Conservation (phyloP, 2,888 invertebrate genomes). For the Megaustenia siamemsis region DNA sequence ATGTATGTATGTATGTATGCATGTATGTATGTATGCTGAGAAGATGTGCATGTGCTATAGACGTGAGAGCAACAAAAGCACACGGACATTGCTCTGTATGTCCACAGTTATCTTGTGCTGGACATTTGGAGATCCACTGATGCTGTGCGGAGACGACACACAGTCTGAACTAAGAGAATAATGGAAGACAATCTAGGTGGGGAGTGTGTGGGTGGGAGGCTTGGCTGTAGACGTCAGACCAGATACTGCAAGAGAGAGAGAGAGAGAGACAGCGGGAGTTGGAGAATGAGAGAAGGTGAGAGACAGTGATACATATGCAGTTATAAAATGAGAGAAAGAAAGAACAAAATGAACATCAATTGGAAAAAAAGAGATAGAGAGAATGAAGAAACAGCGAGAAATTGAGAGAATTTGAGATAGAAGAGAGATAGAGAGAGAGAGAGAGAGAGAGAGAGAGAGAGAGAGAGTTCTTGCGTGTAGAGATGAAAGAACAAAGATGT, state of each 20-base stretch:
- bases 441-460: neutral
- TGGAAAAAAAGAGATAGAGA: neutral
- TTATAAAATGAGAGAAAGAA: neutral
- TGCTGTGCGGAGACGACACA: too few species aligned
- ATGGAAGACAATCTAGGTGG: neutral
- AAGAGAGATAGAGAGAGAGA: neutral
- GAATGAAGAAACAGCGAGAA: neutral
- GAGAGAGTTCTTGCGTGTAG: too few species aligned
- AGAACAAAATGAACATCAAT: neutral
- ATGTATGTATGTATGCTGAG: too few species aligned
- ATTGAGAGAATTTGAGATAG: neutral
- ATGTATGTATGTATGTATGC: too few species aligned
- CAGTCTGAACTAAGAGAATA: too few species aligned
- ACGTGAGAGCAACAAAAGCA: neutral
- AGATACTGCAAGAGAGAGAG: neutral
- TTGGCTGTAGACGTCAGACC: neutral
- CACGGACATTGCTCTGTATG: neutral
- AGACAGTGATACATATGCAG: neutral
- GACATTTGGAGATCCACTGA: too few species aligned
- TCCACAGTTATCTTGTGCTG: neutral
- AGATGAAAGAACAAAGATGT: neutral
- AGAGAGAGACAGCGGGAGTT: neutral
- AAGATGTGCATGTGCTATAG: neutral
- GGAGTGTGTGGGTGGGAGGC: neutral
- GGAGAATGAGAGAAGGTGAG: neutral